A percentile compares a stretch with the other conserved stretches of the same genome.
phyloP scores from a whole-genome alignment of 2,113 vertebrate genomes.

The Platichthys flesus region DNA sequence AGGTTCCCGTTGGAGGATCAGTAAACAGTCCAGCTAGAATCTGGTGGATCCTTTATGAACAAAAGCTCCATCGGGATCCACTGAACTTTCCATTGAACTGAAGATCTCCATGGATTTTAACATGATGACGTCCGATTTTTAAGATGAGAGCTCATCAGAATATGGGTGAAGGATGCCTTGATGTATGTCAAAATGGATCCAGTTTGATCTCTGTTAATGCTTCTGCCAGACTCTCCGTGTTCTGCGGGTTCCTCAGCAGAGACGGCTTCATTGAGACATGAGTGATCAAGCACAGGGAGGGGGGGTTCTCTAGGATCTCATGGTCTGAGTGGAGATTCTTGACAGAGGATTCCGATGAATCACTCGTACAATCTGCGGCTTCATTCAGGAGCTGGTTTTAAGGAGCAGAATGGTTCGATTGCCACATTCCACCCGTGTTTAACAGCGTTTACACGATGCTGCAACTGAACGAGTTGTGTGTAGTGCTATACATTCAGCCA shows the following conservation, averaged over 20 bases:
- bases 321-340: conserved; percentile 4
- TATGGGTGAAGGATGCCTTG: too few species aligned
- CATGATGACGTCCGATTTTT: too few species aligned
- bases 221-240: too few species aligned
- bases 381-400: conserved; percentile 46
- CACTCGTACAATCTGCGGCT: conserved; percentile 40
- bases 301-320: background rate
- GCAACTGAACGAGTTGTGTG: background rate
- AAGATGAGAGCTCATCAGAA: too few species aligned
- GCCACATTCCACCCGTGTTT: conserved; percentile 26
- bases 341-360: background rate
- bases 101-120: too few species aligned
- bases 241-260: background rate
- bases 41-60: background rate
- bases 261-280: too few species aligned
- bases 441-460: background rate
- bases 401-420: conserved; percentile 26
- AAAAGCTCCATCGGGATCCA: background rate
- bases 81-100: too few species aligned
- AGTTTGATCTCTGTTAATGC: too few species aligned
- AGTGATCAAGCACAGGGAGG: background rate
- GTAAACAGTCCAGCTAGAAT: background rate
- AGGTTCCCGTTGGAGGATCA: background rate
- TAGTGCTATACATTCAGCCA: conserved; percentile 65
- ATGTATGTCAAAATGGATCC: too few species aligned